phyloP scores from a whole-genome alignment of 2,113 vertebrate genomes.

The Oreochromis niloticus region DNA sequence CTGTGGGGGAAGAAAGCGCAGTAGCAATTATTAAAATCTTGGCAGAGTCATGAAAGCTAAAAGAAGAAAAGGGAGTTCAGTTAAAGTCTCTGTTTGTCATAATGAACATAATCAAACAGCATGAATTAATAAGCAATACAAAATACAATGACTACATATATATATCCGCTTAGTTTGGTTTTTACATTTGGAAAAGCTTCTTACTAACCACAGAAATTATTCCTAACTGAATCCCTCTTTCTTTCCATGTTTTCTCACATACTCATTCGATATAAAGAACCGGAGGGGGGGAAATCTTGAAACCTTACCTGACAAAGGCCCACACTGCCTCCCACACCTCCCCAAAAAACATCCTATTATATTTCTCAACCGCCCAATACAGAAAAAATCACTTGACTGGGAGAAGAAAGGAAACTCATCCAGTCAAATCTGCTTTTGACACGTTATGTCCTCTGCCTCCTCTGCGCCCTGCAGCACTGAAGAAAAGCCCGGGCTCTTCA shows the following conservation, averaged over 20 bases:
- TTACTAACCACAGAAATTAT: neutral
- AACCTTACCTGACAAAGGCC: conserved; percentile 37
- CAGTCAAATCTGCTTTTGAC: conserved; percentile 22
- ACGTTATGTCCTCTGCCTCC: neutral
- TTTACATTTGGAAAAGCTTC: neutral
- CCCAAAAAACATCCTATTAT: conserved; percentile 16
- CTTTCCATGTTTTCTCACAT: conserved; percentile 28
- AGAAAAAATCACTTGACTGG: conserved; percentile 15
- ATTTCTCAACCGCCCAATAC: conserved; percentile 9
- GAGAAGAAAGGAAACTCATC: conserved; percentile 25
- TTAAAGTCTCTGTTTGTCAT: neutral
- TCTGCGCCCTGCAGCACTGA: conserved; percentile 29
- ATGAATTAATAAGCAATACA: neutral
- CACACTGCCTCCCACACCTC: neutral
- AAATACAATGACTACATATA: neutral
- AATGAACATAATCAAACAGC: neutral
- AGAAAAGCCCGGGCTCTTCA: conserved; percentile 4
- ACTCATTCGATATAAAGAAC: conserved; percentile 22
- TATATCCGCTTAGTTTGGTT: neutral
- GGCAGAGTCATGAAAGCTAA: neutral
- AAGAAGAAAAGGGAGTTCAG: neutral
- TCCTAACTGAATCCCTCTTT: neutral
- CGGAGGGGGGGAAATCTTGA: neutral
- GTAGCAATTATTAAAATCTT: neutral
- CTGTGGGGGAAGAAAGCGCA: neutral